These are phyloP conservation scores for Ectropis crepuscularia DNA, from an alignment of 2,888 invertebrate species.

Conservation along the genomic window DNA sequence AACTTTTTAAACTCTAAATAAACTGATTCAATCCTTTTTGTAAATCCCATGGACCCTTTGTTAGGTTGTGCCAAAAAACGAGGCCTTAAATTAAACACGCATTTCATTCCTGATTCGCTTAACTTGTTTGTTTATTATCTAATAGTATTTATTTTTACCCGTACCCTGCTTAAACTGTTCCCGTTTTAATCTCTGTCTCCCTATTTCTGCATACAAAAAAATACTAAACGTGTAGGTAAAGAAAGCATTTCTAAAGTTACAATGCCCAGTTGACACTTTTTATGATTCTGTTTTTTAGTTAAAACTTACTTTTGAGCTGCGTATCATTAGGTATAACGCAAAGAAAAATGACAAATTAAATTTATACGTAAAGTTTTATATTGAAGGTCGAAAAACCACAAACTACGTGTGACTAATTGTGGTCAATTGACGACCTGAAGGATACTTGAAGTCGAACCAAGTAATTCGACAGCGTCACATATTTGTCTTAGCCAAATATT, in stretches of 20 bases:
- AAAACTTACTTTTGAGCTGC: too few relatives aligned
- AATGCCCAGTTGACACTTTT: background rate
- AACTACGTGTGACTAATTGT: too few relatives aligned
- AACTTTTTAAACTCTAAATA: conserved; percentile 69
- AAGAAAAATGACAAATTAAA: background rate
- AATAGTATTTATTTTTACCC: conserved; percentile 81
- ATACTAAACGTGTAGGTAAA: conserved; percentile 63
- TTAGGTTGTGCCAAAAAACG: conserved; percentile 57
- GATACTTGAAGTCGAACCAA: background rate
- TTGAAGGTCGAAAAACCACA: too few relatives aligned
- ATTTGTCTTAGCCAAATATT: too few relatives aligned
- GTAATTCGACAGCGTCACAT: too few relatives aligned
- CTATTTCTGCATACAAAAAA: conserved; percentile 51
- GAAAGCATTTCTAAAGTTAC: conserved; percentile 28
- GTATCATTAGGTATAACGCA: background rate
- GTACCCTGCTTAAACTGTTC: conserved; percentile 76
- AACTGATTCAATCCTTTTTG: conserved; percentile 76
- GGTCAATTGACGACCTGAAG: background rate
- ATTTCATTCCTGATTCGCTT: conserved; percentile 55
- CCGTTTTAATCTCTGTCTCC: conserved; percentile 66
- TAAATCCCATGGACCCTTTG: conserved; percentile 67
- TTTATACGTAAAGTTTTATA: too few relatives aligned
- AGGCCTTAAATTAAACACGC: conserved; percentile 48
- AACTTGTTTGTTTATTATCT: conserved; percentile 77
- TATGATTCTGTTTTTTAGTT: background rate